These are phyloP conservation scores for Alethe diademata DNA, from an alignment of 2,113 vertebrate genomes.

Conservation along the genomic window DNA sequence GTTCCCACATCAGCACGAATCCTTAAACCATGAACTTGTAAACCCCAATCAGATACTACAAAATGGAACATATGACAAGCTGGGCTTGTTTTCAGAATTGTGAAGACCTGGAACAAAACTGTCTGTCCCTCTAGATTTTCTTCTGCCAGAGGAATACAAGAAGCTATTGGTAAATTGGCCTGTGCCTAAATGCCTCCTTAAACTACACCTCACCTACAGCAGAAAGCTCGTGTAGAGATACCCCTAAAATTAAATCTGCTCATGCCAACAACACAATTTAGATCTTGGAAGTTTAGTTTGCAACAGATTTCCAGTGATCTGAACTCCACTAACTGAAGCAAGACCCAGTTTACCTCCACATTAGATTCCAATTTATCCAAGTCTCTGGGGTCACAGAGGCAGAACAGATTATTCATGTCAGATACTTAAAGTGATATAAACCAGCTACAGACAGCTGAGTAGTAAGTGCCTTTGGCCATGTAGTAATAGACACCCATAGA, in stretches of 20 bases:
- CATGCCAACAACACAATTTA: background rate
- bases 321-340: background rate
- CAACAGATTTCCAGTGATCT: background rate
- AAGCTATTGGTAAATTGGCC: background rate
- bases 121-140: background rate
- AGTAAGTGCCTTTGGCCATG: background rate
- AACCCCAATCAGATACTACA: background rate
- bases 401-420: background rate
- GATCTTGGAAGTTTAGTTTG: background rate
- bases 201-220: background rate
- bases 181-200: background rate
- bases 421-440: background rate
- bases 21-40: background rate
- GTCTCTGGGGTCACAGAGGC: background rate
- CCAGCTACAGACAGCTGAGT: background rate
- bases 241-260: background rate
- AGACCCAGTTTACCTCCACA: background rate
- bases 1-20: rapidly evolving
- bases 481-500: background rate
- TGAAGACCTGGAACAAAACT: background rate
- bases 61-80: background rate
- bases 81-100: background rate
- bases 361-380: background rate
- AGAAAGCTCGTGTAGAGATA: rapidly evolving
- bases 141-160: background rate